Base-by-base conservation (phyloP, 2,888 invertebrate species). In the Chalcosyrphus nemorum region DNA sequence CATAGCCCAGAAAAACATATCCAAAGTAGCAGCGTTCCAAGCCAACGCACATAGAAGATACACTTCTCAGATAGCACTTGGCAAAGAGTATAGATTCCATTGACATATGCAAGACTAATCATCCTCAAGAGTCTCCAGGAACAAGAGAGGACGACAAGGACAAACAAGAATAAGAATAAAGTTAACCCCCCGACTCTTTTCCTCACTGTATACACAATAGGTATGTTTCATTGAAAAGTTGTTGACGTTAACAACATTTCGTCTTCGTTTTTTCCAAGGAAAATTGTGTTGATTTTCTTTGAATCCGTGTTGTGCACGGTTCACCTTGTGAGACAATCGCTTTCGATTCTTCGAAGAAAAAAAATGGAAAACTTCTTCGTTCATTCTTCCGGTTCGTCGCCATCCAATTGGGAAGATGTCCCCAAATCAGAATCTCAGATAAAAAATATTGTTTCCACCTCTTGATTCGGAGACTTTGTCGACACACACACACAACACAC, bases 201-300 rank as follows among this genome's bases (percentile, higher is more conserved):
- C n/a, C n/a, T n/a, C n/a, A n/a, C n/a, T 13, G 9, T 38, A 35
- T 21, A 15, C n/a, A 15, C 1, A 15, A 4, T 13, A 41, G 11
- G 2, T 15, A 15, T 24, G 5, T 54, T 45, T 45, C 32, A 74
- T 56, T 56, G 74, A 32, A 63, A 74, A 74, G 54, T 45, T 54
- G 27, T 56, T 45, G 63, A 56, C 54, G 54, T 45, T 63, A 63
- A 74, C 54, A 72, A 52, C 59, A 52, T 61, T 52, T n/a, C n/a
- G n/a, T n/a, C n/a, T 72, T 27, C 17, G 17, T 24, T 35, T 45
- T 27, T 54, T 17, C 54, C 43, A 15, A 4, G 11, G 17, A 54
- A 74, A 56, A 52, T 61, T 56, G 35, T 74, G 63, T 45, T 74
- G 74, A 65, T 74, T 74, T 63, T 19, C 56, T 63, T 54, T 56